Evolutionary conservation across 2,888 invertebrate species (phyloP), one percentile per base, ranked within the genome.

Genomic region (Andricus quercusramuli): DNA sequence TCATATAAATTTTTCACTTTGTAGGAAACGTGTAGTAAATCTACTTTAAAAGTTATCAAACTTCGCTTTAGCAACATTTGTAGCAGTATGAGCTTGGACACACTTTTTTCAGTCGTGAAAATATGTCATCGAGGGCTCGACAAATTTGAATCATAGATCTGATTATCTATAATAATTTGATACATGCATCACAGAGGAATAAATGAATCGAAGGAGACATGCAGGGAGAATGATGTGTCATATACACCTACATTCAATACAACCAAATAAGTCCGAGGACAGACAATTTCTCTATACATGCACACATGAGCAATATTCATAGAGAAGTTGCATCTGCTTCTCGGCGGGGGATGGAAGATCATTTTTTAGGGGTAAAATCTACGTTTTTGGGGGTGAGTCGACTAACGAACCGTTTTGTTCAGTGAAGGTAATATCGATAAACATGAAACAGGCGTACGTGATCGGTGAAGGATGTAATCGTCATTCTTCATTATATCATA

Each of bases 251-350:
- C 78, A 56, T 5, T 17, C 29, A n/a, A 5, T 51, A 77, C 78
- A 56, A 15, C 20, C 29, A 70, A 1, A 68, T 47, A 29, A 56
- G 11, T 44, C 4, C 8, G 44, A 68, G 68, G 41, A 68, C 22
- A 56, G 29, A 20, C 17, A 70, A 25, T 47, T 51, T 70, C 9
- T n/a, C n/a, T 56, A 51, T 51, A 56, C 22, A 68, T 44, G 5
- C 22, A 44, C 5, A 68, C 44, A 83, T 80, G 78, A 84, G 79
- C 79, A 77, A 82, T 80, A 81, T 76, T 82, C 8, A 15, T 47
- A 89, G 89, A 85, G 90, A 90, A 84, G 89, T 88, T 90, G 90
- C 92, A 92, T 92, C 92, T 91, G 91, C 89, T 87, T 88, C 92
- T 79, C 92, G 80, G 86, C 90, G 84, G 91, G 92, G 90, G 90